A percentile compares a stretch with the other conserved stretches of the same genome.
These are phyloP conservation scores for Polydrusus tereticollis DNA, from an alignment of 2,888 invertebrate genomes.

Conservation along the genomic window DNA sequence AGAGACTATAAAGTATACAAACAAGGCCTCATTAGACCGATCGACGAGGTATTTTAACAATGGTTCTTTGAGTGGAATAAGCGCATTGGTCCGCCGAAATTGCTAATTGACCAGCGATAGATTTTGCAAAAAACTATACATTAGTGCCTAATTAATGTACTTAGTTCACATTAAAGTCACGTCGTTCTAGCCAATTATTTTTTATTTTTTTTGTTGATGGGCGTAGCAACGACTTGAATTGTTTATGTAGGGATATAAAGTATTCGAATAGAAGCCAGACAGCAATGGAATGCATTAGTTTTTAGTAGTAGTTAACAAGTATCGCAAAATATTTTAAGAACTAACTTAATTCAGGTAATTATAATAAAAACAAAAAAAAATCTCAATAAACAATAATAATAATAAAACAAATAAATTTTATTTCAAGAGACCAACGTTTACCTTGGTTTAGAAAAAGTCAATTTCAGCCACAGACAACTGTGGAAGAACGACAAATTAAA, in stretches of 20 bases:
- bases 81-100: slow-evolving; percentile 44
- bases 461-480: no score
- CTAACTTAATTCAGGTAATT: no score
- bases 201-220: neutral
- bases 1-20: slow-evolving; percentile 65
- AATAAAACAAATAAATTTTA: no score
- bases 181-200: slow-evolving; percentile 32
- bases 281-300: no score
- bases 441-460: no score
- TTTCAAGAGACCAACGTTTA: no score
- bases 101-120: slow-evolving; percentile 46
- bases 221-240: neutral
- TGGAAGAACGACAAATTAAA: no score
- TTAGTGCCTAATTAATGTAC: slow-evolving; percentile 40
- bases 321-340: no score
- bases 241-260: neutral
- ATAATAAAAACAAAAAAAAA: no score
- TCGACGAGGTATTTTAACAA: slow-evolving; percentile 64
- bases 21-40: slow-evolving; percentile 65
- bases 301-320: no score
- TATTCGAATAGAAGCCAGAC: neutral
- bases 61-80: slow-evolving; percentile 51
- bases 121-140: slow-evolving; percentile 27
- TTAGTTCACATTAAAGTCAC: slow-evolving; percentile 34
- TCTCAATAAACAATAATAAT: no score